Conservation (phyloP, 2,888 invertebrate species). For the Dryobota labecula region DNA sequence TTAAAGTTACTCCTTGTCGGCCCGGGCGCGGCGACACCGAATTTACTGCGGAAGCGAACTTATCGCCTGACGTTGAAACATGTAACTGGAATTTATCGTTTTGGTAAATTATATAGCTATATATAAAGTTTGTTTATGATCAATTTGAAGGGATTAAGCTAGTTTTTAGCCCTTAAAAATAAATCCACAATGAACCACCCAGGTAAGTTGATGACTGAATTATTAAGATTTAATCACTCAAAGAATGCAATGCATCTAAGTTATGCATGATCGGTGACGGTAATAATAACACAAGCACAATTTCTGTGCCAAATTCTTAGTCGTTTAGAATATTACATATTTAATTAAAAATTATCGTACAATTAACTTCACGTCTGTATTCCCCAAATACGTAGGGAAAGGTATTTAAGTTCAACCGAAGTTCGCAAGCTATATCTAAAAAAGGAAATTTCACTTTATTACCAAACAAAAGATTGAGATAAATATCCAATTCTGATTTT, state of each 20-base stretch:
- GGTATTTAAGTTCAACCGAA: background rate
- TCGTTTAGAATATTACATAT: background rate
- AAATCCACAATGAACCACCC: background rate
- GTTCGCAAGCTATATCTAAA: background rate
- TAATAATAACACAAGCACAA: background rate
- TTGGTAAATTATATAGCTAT: constrained; percentile 11
- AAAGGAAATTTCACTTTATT: background rate
- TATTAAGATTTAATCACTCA: background rate
- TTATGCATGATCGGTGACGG: no score
- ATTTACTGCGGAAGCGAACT: constrained; percentile 47
- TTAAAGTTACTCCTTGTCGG: constrained; percentile 58
- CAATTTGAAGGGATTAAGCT: background rate
- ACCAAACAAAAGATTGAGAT: constrained; percentile 25
- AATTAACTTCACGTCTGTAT: background rate
- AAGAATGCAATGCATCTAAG: background rate
- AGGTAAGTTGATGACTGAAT: background rate
- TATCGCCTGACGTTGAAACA: constrained; percentile 45
- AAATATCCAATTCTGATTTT: constrained; percentile 36
- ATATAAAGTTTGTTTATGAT: constrained; percentile 6
- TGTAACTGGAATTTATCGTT: constrained; percentile 43
- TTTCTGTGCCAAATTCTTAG: background rate
- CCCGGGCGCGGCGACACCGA: constrained; percentile 26
- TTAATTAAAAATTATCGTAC: background rate
- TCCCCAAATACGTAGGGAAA: background rate
- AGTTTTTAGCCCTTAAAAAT: background rate